Conservation (phyloP, 2,113 vertebrate genomes). For the Rhinichthys klamathensis region DNA sequence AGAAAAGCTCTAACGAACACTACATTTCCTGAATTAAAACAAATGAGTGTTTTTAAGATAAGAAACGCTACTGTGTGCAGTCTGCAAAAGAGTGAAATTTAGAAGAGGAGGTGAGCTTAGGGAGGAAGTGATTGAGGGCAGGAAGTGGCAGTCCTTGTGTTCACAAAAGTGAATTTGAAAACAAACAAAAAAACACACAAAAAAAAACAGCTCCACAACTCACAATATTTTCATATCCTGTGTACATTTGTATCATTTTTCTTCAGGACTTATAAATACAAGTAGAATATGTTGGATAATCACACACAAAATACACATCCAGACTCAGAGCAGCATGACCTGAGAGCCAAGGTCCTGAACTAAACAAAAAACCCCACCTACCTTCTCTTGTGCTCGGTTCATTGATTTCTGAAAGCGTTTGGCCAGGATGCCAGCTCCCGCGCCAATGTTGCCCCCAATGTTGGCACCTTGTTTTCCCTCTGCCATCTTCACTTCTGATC, state of each 20-base stretch:
- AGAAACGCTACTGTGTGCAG: not conserved
- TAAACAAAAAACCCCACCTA: constrained; percentile 61
- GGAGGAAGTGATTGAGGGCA: constrained; percentile 51
- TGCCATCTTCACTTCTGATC: constrained; percentile 77
- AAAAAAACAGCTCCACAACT: not conserved
- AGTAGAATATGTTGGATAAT: not conserved
- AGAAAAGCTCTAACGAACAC: not conserved
- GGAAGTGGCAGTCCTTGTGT: constrained; percentile 41
- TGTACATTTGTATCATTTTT: not conserved
- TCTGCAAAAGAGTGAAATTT: not conserved
- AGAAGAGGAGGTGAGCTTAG: not conserved
- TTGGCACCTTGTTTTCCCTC: constrained; percentile 79
- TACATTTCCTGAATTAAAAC: not conserved
- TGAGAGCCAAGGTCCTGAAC: not conserved
- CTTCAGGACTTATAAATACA: not conserved
- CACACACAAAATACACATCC: not conserved
- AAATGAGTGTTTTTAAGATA: not conserved
- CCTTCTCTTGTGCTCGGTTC: constrained; percentile 94
- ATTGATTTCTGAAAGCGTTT: constrained; percentile 90
- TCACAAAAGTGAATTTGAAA: not conserved
- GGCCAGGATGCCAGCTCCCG: constrained; percentile 87
- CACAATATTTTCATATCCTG: not conserved
- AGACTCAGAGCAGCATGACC: not conserved
- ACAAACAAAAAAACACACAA: not conserved
- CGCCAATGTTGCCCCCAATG: constrained; percentile 71